These are phyloP conservation scores for Lagopus leucura DNA, from an alignment of 2,113 vertebrate genomes.

Conservation along the genomic window DNA sequence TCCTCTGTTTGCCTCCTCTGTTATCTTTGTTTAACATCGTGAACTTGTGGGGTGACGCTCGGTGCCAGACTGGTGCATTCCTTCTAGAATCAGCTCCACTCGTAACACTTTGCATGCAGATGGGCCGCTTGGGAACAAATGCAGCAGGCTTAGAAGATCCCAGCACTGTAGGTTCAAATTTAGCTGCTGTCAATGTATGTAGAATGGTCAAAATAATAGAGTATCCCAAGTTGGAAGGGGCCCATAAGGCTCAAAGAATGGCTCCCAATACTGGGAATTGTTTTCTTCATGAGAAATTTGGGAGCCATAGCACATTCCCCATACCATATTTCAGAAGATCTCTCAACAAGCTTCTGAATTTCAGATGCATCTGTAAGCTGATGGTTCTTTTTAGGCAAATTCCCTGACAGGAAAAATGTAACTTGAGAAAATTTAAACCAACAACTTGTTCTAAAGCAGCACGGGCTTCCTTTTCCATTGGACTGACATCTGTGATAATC, in stretches of 20 bases:
- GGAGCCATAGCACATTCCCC: background rate
- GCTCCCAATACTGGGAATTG: background rate
- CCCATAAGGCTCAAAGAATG: no score
- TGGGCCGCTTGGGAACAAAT: background rate
- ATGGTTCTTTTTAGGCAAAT: background rate
- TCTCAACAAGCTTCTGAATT: background rate
- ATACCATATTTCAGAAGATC: background rate
- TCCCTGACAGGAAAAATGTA: background rate
- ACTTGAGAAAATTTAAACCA: background rate
- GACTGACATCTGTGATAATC: conserved; percentile 27
- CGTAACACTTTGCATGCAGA: no score
- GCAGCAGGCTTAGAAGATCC: background rate
- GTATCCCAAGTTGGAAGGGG: no score
- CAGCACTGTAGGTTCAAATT: background rate
- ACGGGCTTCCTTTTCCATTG: background rate
- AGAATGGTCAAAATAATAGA: background rate
- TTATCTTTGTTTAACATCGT: background rate
- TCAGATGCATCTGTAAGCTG: background rate
- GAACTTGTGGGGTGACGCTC: accelerated
- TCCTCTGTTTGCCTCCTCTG: background rate
- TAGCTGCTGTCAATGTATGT: background rate
- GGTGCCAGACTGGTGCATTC: background rate
- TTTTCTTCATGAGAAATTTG: background rate
- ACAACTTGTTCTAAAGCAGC: background rate
- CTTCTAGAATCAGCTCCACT: background rate